Conservation (phyloP, 2,113 vertebrate species). For the Notothenia rossii region DNA sequence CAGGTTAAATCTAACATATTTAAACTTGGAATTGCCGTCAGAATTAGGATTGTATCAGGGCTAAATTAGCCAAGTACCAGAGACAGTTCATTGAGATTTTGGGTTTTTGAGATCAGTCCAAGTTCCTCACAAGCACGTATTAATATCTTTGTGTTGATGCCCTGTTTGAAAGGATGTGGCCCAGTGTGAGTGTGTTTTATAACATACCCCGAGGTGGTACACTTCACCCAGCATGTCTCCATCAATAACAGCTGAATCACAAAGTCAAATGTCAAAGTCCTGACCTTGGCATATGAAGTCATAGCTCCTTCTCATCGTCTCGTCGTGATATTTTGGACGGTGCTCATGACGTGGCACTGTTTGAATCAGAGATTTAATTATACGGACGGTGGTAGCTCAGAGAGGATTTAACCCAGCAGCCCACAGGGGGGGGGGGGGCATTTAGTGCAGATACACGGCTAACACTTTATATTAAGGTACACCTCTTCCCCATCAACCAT, state of each 20-base stretch:
- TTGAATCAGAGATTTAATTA: not conserved
- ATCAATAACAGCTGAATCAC: conserved; percentile 72
- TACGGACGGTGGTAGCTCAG: not conserved
- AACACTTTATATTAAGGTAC: no score
- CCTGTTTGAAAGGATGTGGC: conserved; percentile 1
- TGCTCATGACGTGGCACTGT: not conserved
- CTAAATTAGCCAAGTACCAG: not conserved
- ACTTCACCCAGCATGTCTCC: conserved; percentile 65
- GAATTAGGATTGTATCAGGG: not conserved
- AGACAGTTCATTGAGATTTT: not conserved
- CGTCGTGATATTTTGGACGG: not conserved
- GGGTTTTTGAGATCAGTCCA: not conserved
- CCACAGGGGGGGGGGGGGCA: no score
- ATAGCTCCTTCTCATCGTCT: conserved; percentile 20
- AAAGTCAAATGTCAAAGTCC: conserved; percentile 61
- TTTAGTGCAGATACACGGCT: no score
- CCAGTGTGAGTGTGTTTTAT: conserved; percentile 47
- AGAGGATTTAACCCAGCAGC: not conserved
- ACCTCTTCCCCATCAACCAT: no score
- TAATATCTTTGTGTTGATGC: not conserved
- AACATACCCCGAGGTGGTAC: conserved; percentile 58
- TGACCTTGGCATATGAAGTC: conserved; percentile 71
- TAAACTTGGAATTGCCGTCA: not conserved
- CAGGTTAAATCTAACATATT: not conserved
- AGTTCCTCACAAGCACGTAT: not conserved